phyloP scores from a whole-genome alignment of 2,113 vertebrate species.

The Python bivittatus region DNA sequence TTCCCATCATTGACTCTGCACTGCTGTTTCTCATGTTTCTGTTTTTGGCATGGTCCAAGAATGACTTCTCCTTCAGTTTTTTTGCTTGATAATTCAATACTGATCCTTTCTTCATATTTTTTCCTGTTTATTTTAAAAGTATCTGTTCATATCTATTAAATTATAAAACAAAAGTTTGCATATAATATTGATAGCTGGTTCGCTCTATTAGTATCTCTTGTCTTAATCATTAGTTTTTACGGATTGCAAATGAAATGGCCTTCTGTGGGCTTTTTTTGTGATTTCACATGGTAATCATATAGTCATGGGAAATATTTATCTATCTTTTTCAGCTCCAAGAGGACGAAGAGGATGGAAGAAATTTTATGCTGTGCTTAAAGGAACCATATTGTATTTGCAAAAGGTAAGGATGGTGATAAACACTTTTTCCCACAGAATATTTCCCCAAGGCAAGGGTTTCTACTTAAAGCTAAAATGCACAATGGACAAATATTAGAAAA shows the following conservation, averaged over 20 bases:
- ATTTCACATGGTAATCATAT: constrained; percentile 5
- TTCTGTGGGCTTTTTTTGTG: background rate
- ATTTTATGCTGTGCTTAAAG: constrained; percentile 96
- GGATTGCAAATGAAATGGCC: background rate
- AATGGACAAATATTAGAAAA: background rate
- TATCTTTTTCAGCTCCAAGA: constrained; percentile 82
- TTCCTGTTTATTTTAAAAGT: background rate
- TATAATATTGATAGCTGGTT: background rate
- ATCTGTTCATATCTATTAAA: background rate
- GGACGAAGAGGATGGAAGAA: constrained; percentile 98
- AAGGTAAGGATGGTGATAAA: constrained; percentile 79
- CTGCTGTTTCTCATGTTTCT: background rate
- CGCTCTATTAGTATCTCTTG: background rate
- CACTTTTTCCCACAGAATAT: constrained; percentile 18
- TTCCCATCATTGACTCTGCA: background rate
- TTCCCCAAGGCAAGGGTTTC: constrained; percentile 7
- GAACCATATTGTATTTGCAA: constrained; percentile 94
- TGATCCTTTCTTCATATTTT: background rate
- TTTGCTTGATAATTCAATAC: background rate
- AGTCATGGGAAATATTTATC: background rate
- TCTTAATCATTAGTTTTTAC: background rate
- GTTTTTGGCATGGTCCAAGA: background rate
- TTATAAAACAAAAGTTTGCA: background rate
- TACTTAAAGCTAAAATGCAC: background rate
- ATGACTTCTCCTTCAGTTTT: background rate